phyloP scores from a whole-genome alignment of 2,888 invertebrate species.

The Nasonovia ribisnigri region DNA sequence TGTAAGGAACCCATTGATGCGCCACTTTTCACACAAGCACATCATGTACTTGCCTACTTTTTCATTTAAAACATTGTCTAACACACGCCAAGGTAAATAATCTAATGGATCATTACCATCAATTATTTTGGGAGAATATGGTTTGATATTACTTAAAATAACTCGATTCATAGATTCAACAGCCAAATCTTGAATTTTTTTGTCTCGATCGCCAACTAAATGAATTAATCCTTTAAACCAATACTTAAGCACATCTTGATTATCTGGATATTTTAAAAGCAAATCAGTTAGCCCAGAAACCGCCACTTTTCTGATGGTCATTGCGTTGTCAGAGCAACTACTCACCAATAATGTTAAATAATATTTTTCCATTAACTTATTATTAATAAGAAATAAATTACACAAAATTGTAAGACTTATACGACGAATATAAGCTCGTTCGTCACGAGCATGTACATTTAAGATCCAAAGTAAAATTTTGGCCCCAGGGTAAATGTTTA shows the following conservation, averaged over 20 bases:
- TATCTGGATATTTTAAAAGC: constrained; percentile 56
- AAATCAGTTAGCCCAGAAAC: constrained; percentile 53
- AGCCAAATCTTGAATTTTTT: constrained; percentile 60
- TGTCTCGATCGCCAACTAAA: constrained; percentile 61
- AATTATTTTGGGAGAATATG: constrained; percentile 47
- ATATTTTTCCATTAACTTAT: constrained; percentile 42
- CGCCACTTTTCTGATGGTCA: constrained; percentile 57
- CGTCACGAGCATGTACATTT: constrained; percentile 57
- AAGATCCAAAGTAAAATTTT: constrained; percentile 56
- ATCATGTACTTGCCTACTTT: constrained; percentile 53
- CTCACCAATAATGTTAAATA: constrained; percentile 47
- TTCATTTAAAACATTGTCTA: constrained; percentile 58
- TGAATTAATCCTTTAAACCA: constrained; percentile 60
- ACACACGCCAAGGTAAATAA: constrained; percentile 54
- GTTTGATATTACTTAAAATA: constrained; percentile 61
- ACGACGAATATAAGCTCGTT: constrained; percentile 58
- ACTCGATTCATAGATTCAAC: constrained; percentile 53
- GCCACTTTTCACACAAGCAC: constrained; percentile 59
- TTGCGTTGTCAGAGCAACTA: constrained; percentile 48
- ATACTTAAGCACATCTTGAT: constrained; percentile 54
- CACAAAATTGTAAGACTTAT: constrained; percentile 52
- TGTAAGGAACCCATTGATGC: constrained; percentile 2
- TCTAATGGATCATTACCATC: constrained; percentile 40
- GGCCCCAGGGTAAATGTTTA: constrained; percentile 40
- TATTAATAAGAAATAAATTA: constrained; percentile 57